A percentile compares a stretch with the other conserved stretches of the same genome.
Conservation (phyloP, 2,888 invertebrate genomes). For the Stenichneumon culpator region DNA sequence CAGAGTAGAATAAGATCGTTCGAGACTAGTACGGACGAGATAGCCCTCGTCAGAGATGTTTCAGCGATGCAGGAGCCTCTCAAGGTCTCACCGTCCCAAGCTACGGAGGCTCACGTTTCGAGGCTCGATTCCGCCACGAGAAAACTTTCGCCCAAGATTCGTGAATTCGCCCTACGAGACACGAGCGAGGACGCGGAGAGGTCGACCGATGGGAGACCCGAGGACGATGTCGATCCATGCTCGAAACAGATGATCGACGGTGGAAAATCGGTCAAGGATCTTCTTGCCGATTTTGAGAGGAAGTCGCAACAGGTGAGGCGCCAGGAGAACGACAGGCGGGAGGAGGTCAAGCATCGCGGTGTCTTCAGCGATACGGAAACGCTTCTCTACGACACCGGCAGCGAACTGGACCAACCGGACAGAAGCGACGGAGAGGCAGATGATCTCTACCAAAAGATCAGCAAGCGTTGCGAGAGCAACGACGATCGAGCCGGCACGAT, state of each 20-base stretch:
- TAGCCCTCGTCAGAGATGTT: constrained; percentile 75
- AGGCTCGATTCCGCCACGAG: constrained; percentile 76
- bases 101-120: constrained; percentile 84
- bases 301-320: constrained; percentile 82
- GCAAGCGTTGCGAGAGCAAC: constrained; percentile 67
- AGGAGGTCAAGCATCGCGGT: constrained; percentile 81
- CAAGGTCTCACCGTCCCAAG: constrained; percentile 82
- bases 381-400: constrained; percentile 85
- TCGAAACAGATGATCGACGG: constrained; percentile 73
- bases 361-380: constrained; percentile 86
- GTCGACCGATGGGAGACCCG: constrained; percentile 15
- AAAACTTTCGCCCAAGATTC: constrained; percentile 71
- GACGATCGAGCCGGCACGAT: constrained; percentile 70
- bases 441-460: constrained; percentile 67
- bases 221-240: constrained; percentile 61
- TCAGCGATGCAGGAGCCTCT: constrained; percentile 84
- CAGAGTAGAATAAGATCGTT: constrained; percentile 81
- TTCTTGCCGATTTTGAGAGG: constrained; percentile 85
- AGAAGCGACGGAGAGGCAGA: constrained; percentile 78
- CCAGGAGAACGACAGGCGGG: constrained; percentile 75
- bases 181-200: constrained; percentile 38
- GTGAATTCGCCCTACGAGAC: constrained; percentile 78
- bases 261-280: constrained; percentile 84
- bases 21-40: constrained; percentile 75
- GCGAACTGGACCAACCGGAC: constrained; percentile 81